Percentiles rank a stretch among this genome's conserved stretches.
phyloP scores from a whole-genome alignment of 2,113 vertebrate genomes.

The Antigone vipio region DNA sequence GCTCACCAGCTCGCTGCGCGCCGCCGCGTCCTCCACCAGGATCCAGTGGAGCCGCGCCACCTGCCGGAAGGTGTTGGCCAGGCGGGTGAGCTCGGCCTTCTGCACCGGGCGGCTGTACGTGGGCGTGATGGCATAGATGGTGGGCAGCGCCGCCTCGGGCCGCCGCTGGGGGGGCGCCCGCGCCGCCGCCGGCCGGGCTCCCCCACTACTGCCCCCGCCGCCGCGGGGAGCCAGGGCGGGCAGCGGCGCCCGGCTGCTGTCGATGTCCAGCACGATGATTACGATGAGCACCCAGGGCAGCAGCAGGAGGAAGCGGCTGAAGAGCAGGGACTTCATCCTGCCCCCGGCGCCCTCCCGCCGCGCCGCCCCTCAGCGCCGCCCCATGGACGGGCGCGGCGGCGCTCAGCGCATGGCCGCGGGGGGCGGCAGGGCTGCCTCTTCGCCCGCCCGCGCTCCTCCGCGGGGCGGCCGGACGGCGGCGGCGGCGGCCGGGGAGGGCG shows the following conservation, averaged over 20 bases:
- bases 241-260: conserved; percentile 73
- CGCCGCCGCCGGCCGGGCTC: background rate
- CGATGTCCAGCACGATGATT: conserved; percentile 91
- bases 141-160: conserved; percentile 66
- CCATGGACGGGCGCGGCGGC: background rate
- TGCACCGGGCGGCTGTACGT: conserved; percentile 94
- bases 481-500: background rate
- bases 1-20: conserved; percentile 88
- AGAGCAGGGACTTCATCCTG: conserved; percentile 87
- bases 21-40: conserved; percentile 89
- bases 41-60: conserved; percentile 93
- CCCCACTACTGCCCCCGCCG: background rate
- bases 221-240: conserved; percentile 29
- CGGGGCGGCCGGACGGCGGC: background rate
- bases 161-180: background rate
- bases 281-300: conserved; percentile 92
- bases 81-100: conserved; percentile 94
- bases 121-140: conserved; percentile 94
- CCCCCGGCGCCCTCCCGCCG: background rate
- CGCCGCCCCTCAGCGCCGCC: background rate
- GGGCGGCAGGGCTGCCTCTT: background rate
- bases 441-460: background rate
- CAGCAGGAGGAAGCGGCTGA: conserved; percentile 89
- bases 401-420: background rate
- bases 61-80: conserved; percentile 94